These are phyloP conservation scores for Anguilla pacifica DNA, from an alignment of 2,797 vertebrate genomes.

Conservation along the genomic window DNA sequence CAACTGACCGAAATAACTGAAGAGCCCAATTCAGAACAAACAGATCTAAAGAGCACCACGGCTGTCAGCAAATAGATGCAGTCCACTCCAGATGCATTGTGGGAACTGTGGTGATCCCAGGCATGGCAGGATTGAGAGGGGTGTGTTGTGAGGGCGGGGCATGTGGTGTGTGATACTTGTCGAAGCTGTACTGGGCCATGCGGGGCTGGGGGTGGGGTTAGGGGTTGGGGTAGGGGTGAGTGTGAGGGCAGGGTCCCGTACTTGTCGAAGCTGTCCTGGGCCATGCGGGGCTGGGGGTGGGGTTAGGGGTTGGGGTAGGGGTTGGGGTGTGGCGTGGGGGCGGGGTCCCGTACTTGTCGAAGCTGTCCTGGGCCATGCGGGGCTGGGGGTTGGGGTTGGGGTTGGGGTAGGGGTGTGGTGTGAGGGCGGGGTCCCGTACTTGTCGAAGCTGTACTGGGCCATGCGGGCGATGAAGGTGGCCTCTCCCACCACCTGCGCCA, in stretches of 20 bases:
- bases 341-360: conserved; percentile 65
- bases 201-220: conserved; percentile 88
- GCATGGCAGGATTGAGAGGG: not conserved
- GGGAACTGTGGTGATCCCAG: not conserved
- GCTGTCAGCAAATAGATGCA: not conserved
- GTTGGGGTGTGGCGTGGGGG: too few relatives aligned
- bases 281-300: conserved; percentile 96
- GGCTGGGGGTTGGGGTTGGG: not conserved
- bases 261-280: conserved; percentile 99
- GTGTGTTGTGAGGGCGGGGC: not conserved
- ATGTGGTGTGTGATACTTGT: too few relatives aligned
- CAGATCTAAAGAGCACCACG: not conserved
- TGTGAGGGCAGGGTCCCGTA: conserved; percentile 59
- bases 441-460: conserved; percentile 98
- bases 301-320: too few relatives aligned
- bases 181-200: conserved; percentile 98
- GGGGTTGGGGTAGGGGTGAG: not conserved
- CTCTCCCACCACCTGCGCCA: conserved; percentile 98
- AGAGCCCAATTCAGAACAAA: not conserved
- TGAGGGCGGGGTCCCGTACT: conserved; percentile 71
- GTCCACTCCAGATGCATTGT: not conserved
- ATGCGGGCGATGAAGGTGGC: conserved; percentile 97
- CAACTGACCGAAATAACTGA: not conserved
- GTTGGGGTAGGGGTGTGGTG: not conserved
- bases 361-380: not conserved